A percentile compares a stretch with the other conserved stretches of the same genome.
phyloP scores from a whole-genome alignment of 2,797 vertebrate genomes.

The Pteronotus mesoamericanus region DNA sequence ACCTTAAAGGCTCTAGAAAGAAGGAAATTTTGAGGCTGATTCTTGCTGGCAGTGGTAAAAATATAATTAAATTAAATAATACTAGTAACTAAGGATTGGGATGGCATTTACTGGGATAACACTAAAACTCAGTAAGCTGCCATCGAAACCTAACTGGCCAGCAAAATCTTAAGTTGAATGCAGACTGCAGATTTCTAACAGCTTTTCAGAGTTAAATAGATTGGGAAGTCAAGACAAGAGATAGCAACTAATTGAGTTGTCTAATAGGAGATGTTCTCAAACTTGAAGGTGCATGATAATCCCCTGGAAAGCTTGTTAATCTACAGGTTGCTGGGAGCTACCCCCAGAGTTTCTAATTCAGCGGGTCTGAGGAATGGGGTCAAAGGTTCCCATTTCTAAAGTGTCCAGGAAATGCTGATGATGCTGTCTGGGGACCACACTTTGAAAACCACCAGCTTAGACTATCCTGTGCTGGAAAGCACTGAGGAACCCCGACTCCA shows the following conservation, averaged over 20 bases:
- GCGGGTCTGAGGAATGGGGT: neutral
- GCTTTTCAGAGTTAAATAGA: conserved; percentile 19
- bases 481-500: neutral
- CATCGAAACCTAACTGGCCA: neutral
- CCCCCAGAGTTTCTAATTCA: conserved; percentile 9
- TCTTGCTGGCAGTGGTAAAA: conserved; percentile 29
- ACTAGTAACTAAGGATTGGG: neutral
- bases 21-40: neutral
- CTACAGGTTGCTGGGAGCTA: neutral
- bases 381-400: neutral
- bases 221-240: neutral
- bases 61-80: conserved; percentile 6
- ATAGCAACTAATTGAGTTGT: neutral
- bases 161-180: conserved; percentile 24
- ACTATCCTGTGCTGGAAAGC: neutral
- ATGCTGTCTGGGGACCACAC: neutral
- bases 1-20: conserved; percentile 10
- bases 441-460: conserved; percentile 26
- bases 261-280: neutral
- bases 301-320: neutral
- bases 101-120: neutral
- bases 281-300: neutral
- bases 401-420: conserved; percentile 5
- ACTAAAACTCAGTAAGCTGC: neutral
- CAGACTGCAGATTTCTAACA: neutral